Conservation (phyloP, 2,888 invertebrate genomes). For the Phalera bucephala region DNA sequence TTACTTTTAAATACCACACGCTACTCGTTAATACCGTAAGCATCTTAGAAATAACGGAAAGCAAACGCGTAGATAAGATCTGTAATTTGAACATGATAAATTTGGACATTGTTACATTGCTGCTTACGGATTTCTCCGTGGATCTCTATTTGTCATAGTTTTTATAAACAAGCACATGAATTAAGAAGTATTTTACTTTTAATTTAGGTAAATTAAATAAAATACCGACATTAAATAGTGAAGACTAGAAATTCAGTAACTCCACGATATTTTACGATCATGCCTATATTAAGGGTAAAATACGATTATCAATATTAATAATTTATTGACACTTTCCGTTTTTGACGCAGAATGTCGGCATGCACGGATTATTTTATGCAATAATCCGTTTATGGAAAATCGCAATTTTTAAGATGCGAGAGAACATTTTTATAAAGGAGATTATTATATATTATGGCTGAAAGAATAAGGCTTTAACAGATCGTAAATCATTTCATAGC, state of each 20-base stretch:
- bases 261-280: too few species aligned
- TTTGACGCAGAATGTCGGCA: too few species aligned
- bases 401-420: constrained; percentile 29
- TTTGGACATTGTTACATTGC: constrained; percentile 1
- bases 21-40: background rate
- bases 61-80: constrained; percentile 2
- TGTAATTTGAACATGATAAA: constrained; percentile 7
- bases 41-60: constrained; percentile 7
- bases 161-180: too few species aligned
- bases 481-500: constrained; percentile 51
- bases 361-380: too few species aligned
- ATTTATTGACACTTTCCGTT: too few species aligned
- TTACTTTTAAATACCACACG: too few species aligned
- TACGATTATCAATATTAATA: too few species aligned
- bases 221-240: too few species aligned
- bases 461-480: constrained; percentile 46
- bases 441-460: constrained; percentile 20
- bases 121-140: constrained; percentile 5
- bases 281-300: too few species aligned
- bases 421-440: constrained; percentile 26
- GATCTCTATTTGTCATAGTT: constrained; percentile 11
- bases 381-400: constrained; percentile 29
- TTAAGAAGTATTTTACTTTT: too few species aligned
- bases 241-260: too few species aligned
- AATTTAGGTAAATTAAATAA: too few species aligned